Conservation (phyloP, 2,113 vertebrate species). For the Balaenoptera acutorostrata region DNA sequence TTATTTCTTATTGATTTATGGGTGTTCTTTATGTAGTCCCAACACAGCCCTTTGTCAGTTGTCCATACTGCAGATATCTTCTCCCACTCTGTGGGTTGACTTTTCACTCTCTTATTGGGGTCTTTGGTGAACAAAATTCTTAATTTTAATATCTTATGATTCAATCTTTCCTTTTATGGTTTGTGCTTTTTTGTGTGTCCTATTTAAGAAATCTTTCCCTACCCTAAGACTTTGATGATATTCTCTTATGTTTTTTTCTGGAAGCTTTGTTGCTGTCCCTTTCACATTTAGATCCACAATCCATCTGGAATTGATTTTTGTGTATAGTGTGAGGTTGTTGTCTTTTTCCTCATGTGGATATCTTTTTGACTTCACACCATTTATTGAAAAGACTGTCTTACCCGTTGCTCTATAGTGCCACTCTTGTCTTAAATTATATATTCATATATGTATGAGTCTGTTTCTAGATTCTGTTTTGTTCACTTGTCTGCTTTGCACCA, state of each 20-base stretch:
- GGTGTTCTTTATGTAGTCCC: not conserved
- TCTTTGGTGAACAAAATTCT: not conserved
- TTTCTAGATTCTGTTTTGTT: not conserved
- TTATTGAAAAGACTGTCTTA: not conserved
- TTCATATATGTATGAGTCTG: not conserved
- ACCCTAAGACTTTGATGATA: not conserved
- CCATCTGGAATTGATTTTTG: not conserved
- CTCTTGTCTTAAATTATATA: not conserved
- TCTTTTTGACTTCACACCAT: not conserved
- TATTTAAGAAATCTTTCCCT: constrained; percentile 3
- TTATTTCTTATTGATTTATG: not conserved
- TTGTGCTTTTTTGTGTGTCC: not conserved
- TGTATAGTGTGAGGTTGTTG: not conserved
- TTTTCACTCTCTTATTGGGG: not conserved
- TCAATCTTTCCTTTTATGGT: not conserved
- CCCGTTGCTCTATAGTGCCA: not conserved
- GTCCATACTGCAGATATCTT: not conserved
- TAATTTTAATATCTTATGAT: not conserved
- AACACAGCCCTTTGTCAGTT: not conserved
- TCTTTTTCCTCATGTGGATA: not conserved
- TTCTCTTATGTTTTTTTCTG: not conserved
- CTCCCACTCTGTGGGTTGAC: not conserved
- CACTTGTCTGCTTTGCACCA: not conserved
- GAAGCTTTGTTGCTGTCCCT: not conserved
- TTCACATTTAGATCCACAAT: not conserved